phyloP scores from a whole-genome alignment of 2,888 invertebrate genomes.

The Dicyrtomina minuta region DNA sequence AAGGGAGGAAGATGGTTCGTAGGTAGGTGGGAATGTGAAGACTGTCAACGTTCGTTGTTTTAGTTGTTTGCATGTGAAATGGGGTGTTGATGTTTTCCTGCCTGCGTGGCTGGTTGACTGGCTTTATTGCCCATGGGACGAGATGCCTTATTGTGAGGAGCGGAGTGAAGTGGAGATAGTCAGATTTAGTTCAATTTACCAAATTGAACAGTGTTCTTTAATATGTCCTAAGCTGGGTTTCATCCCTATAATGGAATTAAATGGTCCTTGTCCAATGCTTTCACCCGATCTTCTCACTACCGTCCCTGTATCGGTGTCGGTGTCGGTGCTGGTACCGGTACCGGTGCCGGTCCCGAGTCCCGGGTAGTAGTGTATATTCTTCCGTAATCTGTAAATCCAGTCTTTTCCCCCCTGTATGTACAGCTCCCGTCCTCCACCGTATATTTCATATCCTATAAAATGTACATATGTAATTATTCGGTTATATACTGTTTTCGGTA shows the following conservation, averaged over 20 bases:
- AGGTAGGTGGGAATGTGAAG: not conserved
- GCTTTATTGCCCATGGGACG: not conserved
- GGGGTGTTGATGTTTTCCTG: constrained; percentile 7
- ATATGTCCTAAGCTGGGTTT: constrained; percentile 54
- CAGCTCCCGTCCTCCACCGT: no score
- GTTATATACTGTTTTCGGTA: no score
- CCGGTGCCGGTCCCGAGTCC: no score
- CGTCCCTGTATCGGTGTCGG: no score
- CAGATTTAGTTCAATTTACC: constrained; percentile 50
- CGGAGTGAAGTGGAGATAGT: constrained; percentile 17
- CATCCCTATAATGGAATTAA: constrained; percentile 54
- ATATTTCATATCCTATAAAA: no score
- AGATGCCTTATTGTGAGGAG: not conserved
- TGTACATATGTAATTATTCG: no score
- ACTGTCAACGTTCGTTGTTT: not conserved
- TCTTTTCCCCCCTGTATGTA: not conserved
- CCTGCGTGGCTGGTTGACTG: no score
- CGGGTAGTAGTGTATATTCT: no score
- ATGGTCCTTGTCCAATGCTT: constrained; percentile 53
- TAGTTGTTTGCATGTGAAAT: constrained; percentile 17
- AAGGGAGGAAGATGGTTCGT: not conserved
- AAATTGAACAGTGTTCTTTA: constrained; percentile 54
- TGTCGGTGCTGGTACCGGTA: no score
- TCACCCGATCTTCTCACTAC: not conserved
- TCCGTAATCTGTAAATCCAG: no score